These are phyloP conservation scores for Drosophila murphyi DNA, from an alignment of 1,140 invertebrate species.

Conservation along the genomic window DNA sequence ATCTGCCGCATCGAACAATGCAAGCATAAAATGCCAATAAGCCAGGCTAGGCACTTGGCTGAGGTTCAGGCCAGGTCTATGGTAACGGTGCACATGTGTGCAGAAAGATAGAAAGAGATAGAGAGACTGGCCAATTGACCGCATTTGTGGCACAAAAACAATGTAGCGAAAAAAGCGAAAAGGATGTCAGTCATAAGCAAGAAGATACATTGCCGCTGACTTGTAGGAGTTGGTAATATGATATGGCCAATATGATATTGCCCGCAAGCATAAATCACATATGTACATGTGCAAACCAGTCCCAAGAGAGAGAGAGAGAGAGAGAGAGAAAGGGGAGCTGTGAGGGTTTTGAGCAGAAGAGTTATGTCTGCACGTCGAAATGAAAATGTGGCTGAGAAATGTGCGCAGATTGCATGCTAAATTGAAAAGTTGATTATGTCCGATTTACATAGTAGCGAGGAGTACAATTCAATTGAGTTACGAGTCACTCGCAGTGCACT, in stretches of 20 bases:
- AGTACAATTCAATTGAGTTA: slow-evolving; percentile 68
- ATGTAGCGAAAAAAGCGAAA: slow-evolving; percentile 68
- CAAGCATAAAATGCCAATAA: slow-evolving; percentile 47
- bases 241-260: slow-evolving; percentile 73
- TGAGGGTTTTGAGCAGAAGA: slow-evolving; percentile 22
- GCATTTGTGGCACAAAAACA: slow-evolving; percentile 62
- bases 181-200: slow-evolving; percentile 80
- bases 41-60: slow-evolving; percentile 46
- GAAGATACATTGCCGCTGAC: slow-evolving; percentile 69
- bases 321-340: neutral
- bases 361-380: slow-evolving; percentile 62
- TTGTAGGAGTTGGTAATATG: slow-evolving; percentile 72
- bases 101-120: neutral
- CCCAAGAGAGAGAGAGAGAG: neutral
- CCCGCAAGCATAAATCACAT: slow-evolving; percentile 69
- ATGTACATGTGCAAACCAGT: slow-evolving; percentile 51
- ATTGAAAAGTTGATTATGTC: slow-evolving; percentile 77
- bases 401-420: slow-evolving; percentile 66
- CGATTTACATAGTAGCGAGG: slow-evolving; percentile 67
- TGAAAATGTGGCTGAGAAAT: slow-evolving; percentile 60
- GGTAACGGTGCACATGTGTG: slow-evolving; percentile 54
- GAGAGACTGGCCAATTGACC: slow-evolving; percentile 74
- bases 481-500: slow-evolving; percentile 10
- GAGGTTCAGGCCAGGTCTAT: slow-evolving; percentile 1
- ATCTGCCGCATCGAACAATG: slow-evolving; percentile 77